Percentiles rank a stretch among this genome's conserved stretches.
phyloP scores from a whole-genome alignment of 2,888 invertebrate species.

The Diarsia brunnea region DNA sequence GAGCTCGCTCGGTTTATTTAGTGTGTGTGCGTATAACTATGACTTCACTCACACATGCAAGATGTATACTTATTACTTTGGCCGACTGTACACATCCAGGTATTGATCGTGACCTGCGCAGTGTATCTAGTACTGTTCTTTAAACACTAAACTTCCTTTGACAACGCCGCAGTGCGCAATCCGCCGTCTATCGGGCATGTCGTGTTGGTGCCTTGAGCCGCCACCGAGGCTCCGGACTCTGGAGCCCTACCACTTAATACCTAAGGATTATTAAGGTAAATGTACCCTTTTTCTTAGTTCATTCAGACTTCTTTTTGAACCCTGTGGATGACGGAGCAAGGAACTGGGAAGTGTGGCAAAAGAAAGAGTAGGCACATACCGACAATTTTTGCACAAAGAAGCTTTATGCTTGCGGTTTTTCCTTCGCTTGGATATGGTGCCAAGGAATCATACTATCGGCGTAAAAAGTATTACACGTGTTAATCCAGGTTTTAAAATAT shows the following conservation, averaged over 20 bases:
- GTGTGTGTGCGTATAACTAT: too few relatives aligned
- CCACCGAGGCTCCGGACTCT: neutral
- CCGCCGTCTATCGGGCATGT: neutral
- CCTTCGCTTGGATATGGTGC: too few relatives aligned
- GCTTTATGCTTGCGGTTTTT: too few relatives aligned
- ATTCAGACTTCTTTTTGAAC: neutral
- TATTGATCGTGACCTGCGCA: conserved; percentile 4
- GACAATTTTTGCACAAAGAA: too few relatives aligned
- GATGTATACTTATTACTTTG: too few relatives aligned
- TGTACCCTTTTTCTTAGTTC: neutral
- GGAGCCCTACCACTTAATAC: neutral
- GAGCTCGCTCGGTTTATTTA: too few relatives aligned
- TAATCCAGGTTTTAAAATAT: too few relatives aligned
- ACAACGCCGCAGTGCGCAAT: neutral
- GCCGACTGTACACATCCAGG: neutral
- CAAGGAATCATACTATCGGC: too few relatives aligned
- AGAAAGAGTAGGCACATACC: neutral
- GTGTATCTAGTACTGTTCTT: neutral
- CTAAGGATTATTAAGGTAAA: neutral
- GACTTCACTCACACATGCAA: too few relatives aligned
- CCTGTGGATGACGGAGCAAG: neutral
- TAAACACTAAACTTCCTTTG: neutral
- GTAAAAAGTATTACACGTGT: too few relatives aligned
- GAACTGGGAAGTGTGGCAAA: neutral
- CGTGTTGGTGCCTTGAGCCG: neutral